Base-by-base conservation (phyloP, 2,797 vertebrate species). In the Zonotrichia albicollis region DNA sequence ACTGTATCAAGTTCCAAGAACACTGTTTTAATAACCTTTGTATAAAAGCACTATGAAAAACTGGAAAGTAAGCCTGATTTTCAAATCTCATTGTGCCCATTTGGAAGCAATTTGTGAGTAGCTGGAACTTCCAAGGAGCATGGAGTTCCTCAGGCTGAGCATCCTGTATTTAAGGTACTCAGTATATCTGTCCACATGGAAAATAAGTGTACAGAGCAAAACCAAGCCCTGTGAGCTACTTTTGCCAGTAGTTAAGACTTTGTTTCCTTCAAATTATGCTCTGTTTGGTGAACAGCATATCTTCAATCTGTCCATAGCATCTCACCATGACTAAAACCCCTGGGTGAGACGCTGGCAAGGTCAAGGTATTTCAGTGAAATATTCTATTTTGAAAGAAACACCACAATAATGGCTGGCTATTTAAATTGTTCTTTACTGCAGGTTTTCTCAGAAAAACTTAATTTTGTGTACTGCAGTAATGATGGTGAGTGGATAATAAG, bases 401-500 rank as follows among this genome's bases (percentile, higher is more conserved):
- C 27, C 16, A 4, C 1, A 8, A 55, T 78, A 81, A 85, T n/a
- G 50, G 11, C 85, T 87, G 72, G 62, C 67, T 85, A 34, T 57
- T 65, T 75, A 81, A 93, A 80, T 94, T 93, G 66, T 75, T 94
- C 51, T 92, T 94, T 91, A 84, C 55, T 94, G 43, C 68, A 29
- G 88, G 34, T 94, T 93, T 96, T 93, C 83, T 90, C 91, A 57
- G 66, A 95, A 84, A 94, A 96, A 85, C 40, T 53, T 84, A 87
- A 73, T 96, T 93, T 96, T 95, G 38, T 55, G 62, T 93, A 46
- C 60, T 87, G 83, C 92, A 93, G n/a, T 89, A 84, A 95, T 67
- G 71, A 89, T 97, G 97, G 98, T 98, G 97, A 98, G 97, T 98
- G 97, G 97, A 97, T 98, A 98, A 98, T 98, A 88, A 96, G 95